A percentile compares a stretch with the other conserved stretches of the same genome.
phyloP scores from a whole-genome alignment of 2,888 invertebrate genomes.

The Caenorhabditis macrosperma region DNA sequence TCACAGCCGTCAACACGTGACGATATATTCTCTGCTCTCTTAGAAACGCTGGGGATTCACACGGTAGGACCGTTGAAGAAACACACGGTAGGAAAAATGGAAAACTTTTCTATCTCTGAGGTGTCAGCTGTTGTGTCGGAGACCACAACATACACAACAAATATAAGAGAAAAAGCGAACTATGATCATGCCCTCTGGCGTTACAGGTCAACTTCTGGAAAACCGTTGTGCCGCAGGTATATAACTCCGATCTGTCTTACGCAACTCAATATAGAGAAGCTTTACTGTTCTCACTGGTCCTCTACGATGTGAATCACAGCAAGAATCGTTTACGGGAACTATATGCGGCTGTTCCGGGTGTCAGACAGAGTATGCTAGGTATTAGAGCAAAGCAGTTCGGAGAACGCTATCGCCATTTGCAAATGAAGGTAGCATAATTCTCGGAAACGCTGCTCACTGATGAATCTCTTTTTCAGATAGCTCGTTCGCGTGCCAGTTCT shows the following conservation, averaged over 20 bases:
- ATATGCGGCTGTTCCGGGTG: conserved; percentile 77
- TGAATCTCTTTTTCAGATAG: conserved; percentile 57
- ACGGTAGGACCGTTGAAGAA: too few species aligned
- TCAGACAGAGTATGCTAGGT: conserved; percentile 75
- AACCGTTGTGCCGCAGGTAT: conserved; percentile 70
- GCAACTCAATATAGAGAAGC: conserved; percentile 74
- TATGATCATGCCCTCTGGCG: conserved; percentile 12
- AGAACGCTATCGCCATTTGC: conserved; percentile 71
- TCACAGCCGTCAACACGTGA: conserved; percentile 62
- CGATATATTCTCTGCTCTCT: conserved; percentile 66
- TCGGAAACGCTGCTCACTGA: background rate
- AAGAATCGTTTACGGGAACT: conserved; percentile 74
- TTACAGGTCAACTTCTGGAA: conserved; percentile 73
- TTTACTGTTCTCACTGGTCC: conserved; percentile 71
- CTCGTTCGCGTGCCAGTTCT: conserved; percentile 69
- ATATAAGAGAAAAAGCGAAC: conserved; percentile 39
- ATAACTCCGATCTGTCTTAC: conserved; percentile 73
- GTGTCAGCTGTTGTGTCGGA: conserved; percentile 24
- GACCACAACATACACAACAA: conserved; percentile 29
- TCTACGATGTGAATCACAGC: conserved; percentile 76
- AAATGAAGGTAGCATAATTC: conserved; percentile 48
- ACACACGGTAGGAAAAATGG: conserved; percentile 65
- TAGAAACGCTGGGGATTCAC: conserved; percentile 69
- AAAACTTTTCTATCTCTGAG: background rate
- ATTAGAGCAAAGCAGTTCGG: conserved; percentile 75